phyloP scores from a whole-genome alignment of 1,140 invertebrate species.

The Trichonephila clavata region DNA sequence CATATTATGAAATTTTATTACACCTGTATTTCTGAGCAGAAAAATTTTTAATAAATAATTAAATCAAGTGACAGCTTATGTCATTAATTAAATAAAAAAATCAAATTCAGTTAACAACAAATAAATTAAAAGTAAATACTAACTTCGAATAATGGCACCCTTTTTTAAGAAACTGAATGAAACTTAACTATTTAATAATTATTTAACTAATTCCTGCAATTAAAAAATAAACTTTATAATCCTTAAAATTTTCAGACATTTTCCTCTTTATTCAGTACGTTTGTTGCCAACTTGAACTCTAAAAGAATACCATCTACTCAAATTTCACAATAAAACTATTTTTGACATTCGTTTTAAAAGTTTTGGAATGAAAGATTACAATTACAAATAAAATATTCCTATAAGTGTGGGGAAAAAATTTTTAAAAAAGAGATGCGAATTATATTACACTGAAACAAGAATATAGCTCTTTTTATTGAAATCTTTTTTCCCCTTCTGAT shows the following conservation, averaged over 20 bases:
- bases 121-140: background rate
- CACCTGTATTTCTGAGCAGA: background rate
- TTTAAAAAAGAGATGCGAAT: too few relatives aligned
- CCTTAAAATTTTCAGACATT: slow-evolving; percentile 59
- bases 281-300: background rate
- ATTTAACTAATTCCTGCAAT: slow-evolving; percentile 29
- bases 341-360: too few relatives aligned
- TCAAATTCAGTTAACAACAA: background rate
- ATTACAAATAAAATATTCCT: too few relatives aligned
- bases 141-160: slow-evolving; percentile 5
- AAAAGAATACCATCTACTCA: background rate
- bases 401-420: too few relatives aligned
- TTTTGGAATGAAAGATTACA: too few relatives aligned
- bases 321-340: background rate
- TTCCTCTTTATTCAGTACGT: background rate
- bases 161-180: background rate
- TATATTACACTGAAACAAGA: too few relatives aligned
- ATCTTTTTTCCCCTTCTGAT: too few relatives aligned
- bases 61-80: slow-evolving; percentile 7
- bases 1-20: background rate
- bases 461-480: too few relatives aligned
- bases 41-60: background rate
- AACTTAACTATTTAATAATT: background rate
- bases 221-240: slow-evolving; percentile 33
- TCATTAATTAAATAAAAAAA: background rate